Conservation (phyloP, 2,888 invertebrate species). For the Cheilosia soror region DNA sequence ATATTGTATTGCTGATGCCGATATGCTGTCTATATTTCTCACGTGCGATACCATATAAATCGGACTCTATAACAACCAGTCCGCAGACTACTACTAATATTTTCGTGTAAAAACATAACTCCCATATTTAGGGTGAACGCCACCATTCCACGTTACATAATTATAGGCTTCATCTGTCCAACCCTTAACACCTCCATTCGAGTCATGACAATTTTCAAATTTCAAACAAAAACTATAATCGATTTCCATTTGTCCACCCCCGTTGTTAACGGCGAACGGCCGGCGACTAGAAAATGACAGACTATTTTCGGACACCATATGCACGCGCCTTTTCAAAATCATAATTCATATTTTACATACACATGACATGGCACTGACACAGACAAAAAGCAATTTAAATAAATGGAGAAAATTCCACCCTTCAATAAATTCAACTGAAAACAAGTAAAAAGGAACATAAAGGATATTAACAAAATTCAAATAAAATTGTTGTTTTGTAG, state of each 20-base stretch:
- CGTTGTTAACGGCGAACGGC: constrained; percentile 46
- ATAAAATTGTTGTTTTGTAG: constrained; percentile 48
- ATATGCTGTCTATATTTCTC: too few relatives aligned
- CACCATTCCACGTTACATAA: constrained; percentile 13
- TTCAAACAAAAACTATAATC: constrained; percentile 47
- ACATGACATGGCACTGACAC: constrained; percentile 10
- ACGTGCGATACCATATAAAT: too few relatives aligned
- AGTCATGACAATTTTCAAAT: constrained; percentile 46
- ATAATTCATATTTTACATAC: constrained; percentile 71
- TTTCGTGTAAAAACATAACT: not conserved
- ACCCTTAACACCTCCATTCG: constrained; percentile 44
- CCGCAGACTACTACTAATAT: too few relatives aligned
- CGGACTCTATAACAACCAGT: too few relatives aligned
- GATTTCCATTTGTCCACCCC: constrained; percentile 61
- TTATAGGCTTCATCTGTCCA: constrained; percentile 5
- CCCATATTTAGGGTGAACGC: not conserved
- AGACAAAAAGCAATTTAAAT: constrained; percentile 63
- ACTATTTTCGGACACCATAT: constrained; percentile 26
- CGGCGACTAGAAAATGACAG: not conserved
- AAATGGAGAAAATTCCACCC: constrained; percentile 68
- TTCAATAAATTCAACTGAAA: constrained; percentile 34
- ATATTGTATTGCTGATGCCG: too few relatives aligned
- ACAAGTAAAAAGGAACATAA: constrained; percentile 8
- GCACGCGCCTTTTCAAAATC: constrained; percentile 51
- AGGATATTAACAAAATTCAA: constrained; percentile 47